Evolutionary conservation across 1,140 invertebrate species (phyloP), one percentile per base, ranked within the genome.

Genomic region (Popillia japonica): DNA sequence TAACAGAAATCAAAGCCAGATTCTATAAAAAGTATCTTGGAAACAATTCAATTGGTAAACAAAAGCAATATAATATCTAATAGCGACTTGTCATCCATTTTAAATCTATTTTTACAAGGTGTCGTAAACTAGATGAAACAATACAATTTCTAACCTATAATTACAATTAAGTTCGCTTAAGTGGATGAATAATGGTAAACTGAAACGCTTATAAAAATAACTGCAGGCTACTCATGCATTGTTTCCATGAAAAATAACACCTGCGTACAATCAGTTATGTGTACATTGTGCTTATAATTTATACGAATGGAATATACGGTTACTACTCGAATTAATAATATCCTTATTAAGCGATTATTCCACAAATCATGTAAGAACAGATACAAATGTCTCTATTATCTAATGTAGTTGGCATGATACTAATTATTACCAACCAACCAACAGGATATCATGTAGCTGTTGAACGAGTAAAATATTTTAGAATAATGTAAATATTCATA

Each of bases 281-380:
- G 17, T 55, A 55, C n/a, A 48, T 14, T 10, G 10, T 42, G 44
- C 11, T 48, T 55, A 17, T 17, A 4, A 34, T n/a, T n/a, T n/a
- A 34, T 4, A 34, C 27, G 2, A 34, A 34, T 34, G 27, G 27
- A 34, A 34, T 17, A 55, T n/a, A 55, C 3, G 9, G 17, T 55
- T 55, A 55, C 17, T 55, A 55, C 6, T 17, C 14, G 17, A 55
- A 17, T 55, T 68, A 68, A 27, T 64, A 64, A 23, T 68, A 68
- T 27, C 61, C 27, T 68, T 34, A 68, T 68, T 68, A 68, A 9
- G 20, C 61, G 61, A 68, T 68, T 27, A 68, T 68, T 7, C 4
- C 22, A 68, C 7, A 68, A 68, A 68, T 68, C 61, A 68, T 55
- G 17, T 64, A 64, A 64, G n/a, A 22, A 64, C 22, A 68, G 2